These are phyloP conservation scores for Aspidapion aeneum DNA, from an alignment of 2,888 invertebrate species.

Conservation along the genomic window DNA sequence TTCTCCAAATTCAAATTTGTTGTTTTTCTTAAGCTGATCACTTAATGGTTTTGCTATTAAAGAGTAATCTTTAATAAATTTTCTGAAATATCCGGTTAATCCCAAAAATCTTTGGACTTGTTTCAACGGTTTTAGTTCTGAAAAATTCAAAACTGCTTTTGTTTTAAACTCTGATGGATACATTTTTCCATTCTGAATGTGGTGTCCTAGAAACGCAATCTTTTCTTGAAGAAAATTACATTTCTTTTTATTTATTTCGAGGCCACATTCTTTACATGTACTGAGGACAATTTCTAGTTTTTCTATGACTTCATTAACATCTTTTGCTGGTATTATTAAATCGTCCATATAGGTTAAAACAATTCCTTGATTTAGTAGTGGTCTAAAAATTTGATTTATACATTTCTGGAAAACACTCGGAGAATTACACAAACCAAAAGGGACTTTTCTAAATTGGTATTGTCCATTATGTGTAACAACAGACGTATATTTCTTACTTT, in stretches of 20 bases:
- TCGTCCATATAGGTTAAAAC: constrained; percentile 33
- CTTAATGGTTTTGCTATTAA: constrained; percentile 37
- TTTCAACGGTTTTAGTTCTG: constrained; percentile 30
- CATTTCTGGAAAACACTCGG: constrained; percentile 13
- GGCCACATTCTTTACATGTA: constrained; percentile 25
- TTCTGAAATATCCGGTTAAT: constrained; percentile 39
- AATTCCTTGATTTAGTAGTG: constrained; percentile 1
- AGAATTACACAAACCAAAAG: constrained; percentile 41
- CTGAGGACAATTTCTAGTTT: constrained; percentile 12
- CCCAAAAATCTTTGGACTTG: constrained; percentile 38
- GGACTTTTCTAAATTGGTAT: constrained; percentile 42
- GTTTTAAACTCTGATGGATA: constrained; percentile 27
- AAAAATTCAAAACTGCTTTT: constrained; percentile 30
- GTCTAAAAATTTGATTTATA: constrained; percentile 7
- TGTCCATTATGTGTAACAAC: constrained; percentile 43
- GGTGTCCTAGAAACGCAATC: constrained; percentile 28
- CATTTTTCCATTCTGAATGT: constrained; percentile 27
- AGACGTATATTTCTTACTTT: constrained; percentile 37
- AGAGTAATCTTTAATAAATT: constrained; percentile 38
- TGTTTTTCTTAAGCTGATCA: constrained; percentile 31
- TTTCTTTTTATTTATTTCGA: constrained; percentile 39
- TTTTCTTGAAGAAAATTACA: constrained; percentile 37
- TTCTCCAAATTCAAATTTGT: constrained; percentile 22
- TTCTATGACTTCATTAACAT: constrained; percentile 26
- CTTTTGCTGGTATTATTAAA: constrained; percentile 26